Base-by-base conservation (phyloP, 2,888 invertebrate genomes). In the Mactromeris polynyma region DNA sequence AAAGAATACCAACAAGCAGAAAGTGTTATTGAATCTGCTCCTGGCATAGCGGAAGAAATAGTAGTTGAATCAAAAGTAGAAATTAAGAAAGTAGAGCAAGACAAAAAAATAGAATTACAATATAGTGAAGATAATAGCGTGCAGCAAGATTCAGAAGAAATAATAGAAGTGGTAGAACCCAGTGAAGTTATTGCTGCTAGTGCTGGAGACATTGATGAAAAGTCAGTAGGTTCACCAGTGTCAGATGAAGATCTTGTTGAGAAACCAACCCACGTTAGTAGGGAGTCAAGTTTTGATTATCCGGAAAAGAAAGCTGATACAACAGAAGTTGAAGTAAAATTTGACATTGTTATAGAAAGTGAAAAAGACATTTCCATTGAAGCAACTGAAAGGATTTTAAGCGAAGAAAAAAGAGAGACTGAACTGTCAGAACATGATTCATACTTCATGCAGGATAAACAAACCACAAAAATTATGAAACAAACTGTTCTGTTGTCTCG, bases 211-310 rank as follows among this genome's bases (percentile, higher is more conserved):
- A 26, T 42, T 42, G 80, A 88, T 51, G 51, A 81, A 42, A 46
- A 69, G 21, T 42, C 77, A 33, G 36, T 58, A 17, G 79, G 73
- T 2, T 90, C 92, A 19, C 90, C 92, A 36, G 87, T 94, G 64
- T 93, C 93, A 40, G 93, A 93, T 86, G 93, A 93, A 89, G 94
- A 94, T 81, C 88, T 94, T 31, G 94, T 94, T 36, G 94, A 94
- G 87, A 91, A 91, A 89, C 94, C 93, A 40, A 87, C 91, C 40
- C 88, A 87, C 84, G 88, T 92, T 0, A 90, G 90, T 64, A 78
- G 89, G 80, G 90, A 85, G 36, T 89, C 88, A 26, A 90, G 90
- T 83, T 80, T 90, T 58, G 85, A 86, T 83, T 31, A 81, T 69
- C 80, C 83, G 38, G 80, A 86, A 19, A 42, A 83, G 36, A 58